phyloP scores from a whole-genome alignment of 2,113 vertebrate species.

The Rallus limicola region DNA sequence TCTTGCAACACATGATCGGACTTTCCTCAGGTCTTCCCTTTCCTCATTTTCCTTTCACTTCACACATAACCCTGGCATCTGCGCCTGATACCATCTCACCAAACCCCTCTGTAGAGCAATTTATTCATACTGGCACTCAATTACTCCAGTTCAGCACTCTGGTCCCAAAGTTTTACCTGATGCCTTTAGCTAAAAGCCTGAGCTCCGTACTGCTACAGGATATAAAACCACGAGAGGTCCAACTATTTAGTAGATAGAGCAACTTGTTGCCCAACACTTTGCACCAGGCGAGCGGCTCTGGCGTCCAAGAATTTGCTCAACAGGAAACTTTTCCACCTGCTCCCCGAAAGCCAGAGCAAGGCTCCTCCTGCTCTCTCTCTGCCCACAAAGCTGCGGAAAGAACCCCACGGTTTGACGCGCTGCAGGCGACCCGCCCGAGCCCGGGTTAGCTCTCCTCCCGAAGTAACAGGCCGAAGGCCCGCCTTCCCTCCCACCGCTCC shows the following conservation, averaged over 20 bases:
- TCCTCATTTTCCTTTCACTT: background rate
- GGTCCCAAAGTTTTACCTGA: background rate
- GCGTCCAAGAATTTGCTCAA: too few species aligned
- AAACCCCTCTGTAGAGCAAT: background rate
- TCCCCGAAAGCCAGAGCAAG: rapidly evolving
- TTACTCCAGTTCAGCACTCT: background rate
- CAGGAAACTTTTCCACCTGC: background rate
- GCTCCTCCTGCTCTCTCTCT: rapidly evolving
- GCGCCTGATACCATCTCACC: background rate
- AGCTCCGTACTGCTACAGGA: background rate
- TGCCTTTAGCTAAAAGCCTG: background rate
- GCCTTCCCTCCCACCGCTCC: background rate
- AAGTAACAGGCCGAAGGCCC: background rate
- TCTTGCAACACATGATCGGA: background rate
- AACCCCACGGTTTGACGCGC: background rate
- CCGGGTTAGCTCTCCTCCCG: rapidly evolving
- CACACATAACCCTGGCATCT: background rate
- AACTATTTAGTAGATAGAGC: background rate
- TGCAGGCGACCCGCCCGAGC: background rate
- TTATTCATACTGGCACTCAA: background rate
- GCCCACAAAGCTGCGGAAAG: rapidly evolving
- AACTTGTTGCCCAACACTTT: background rate
- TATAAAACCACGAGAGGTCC: rapidly evolving
- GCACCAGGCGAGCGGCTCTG: rapidly evolving
- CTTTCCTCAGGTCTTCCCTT: background rate